Conservation (phyloP, 2,797 vertebrate species). For the Coregonus ussuriensis region DNA sequence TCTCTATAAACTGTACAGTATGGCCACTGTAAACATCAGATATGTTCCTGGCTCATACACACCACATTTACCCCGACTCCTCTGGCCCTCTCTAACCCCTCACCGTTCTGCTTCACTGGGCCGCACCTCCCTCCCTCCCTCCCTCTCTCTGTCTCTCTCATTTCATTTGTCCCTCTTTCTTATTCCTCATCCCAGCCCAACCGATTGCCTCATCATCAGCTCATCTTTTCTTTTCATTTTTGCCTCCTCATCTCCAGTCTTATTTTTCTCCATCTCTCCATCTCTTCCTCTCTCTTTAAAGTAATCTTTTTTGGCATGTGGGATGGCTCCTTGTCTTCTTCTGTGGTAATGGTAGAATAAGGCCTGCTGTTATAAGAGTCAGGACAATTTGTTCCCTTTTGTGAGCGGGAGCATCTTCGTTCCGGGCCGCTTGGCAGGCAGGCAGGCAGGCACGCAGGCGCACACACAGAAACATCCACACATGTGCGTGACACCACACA, state of each 20-base stretch:
- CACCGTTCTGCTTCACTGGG: slow-evolving; percentile 13
- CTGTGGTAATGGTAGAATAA: slow-evolving; percentile 73
- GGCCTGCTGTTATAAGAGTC: slow-evolving; percentile 52
- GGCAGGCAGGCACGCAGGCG: slow-evolving; percentile 31
- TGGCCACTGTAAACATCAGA: not conserved
- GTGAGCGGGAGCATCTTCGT: slow-evolving; percentile 60
- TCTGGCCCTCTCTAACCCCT: slow-evolving; percentile 2
- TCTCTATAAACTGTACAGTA: not conserved
- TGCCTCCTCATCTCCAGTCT: slow-evolving; percentile 19
- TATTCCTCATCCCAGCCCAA: slow-evolving; percentile 58
- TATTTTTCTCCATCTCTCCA: slow-evolving; percentile 26
- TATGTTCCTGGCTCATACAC: not conserved
- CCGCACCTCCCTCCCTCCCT: slow-evolving; percentile 9
- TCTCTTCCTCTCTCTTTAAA: slow-evolving; percentile 44
- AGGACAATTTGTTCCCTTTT: slow-evolving; percentile 78
- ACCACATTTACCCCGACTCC: slow-evolving; percentile 1
- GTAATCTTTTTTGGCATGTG: slow-evolving; percentile 67
- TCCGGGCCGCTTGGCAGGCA: slow-evolving; percentile 53
- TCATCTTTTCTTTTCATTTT: slow-evolving; percentile 73
- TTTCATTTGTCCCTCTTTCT: slow-evolving; percentile 53
- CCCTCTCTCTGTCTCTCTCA: slow-evolving; percentile 22
- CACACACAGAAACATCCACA: slow-evolving; percentile 14
- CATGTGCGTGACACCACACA: not conserved
- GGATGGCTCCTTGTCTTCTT: slow-evolving; percentile 67
- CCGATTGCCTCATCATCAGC: slow-evolving; percentile 62